Base-by-base conservation (phyloP, 2,797 vertebrate genomes). In the Astyanax mexicanus region DNA sequence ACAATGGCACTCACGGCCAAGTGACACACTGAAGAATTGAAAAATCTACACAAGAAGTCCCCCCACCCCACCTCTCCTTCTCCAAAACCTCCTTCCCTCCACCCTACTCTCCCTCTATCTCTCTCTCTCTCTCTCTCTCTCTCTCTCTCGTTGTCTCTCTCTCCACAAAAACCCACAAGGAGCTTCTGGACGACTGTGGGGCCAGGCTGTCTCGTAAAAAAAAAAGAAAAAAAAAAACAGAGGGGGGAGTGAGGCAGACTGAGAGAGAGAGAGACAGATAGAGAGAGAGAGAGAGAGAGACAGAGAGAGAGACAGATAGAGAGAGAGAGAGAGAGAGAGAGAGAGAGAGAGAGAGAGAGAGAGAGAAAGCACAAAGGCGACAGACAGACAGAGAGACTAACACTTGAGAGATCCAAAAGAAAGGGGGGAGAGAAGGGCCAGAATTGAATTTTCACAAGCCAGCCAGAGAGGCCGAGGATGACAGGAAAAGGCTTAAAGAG, bases 41-140 rank as follows among this genome's bases (percentile, higher is more conserved):
- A 98, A 98, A 97, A 97, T 96, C 96, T 94, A 97, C 96, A 98
- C 92, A 95, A 92, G 91, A 93, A 96, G 95, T 94, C 93, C 93
- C 95, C 93, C 94, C n/a, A n/a, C n/a, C 93, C 94, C 94, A 92
- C 90, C 88, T 92, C 29, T 2, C 29, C 5, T 29, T 5, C 29
- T 32, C 29, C 29, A 32, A 32, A n/a, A 45, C 62, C 66, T 91
- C 87, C 87, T 90, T 93, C 45, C 32, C 69, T 42, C 60, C 92
- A 86, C 87, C 89, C 92, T 38, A 21, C 58, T 88, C 92, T 91
- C 90, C 93, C 42, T 11, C 69, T 17, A n/a, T n/a, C n/a, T n/a
- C n/a, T n/a, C n/a, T n/a, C n/a, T n/a, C n/a, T n/a, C n/a, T n/a
- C n/a, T n/a, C n/a, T n/a, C n/a, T n/a, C n/a, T n/a, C n/a, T n/a